Evolutionary conservation across 2,797 vertebrate species (phyloP).

Genomic region (Sebastes cheni): DNA sequence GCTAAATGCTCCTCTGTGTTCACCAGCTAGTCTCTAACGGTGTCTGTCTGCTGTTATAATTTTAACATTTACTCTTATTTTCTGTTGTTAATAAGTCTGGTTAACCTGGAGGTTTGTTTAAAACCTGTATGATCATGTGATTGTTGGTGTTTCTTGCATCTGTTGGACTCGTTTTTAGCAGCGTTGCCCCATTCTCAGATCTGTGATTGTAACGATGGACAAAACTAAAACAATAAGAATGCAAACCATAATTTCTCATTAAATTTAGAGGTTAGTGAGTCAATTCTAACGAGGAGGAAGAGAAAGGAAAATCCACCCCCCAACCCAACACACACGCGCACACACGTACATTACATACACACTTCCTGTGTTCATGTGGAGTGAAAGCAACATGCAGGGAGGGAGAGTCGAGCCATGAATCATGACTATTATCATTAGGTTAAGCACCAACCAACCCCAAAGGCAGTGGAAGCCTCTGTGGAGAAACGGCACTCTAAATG

Average conservation of each 20-base stretch:
- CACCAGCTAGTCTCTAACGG: background rate
- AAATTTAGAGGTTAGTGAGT: background rate
- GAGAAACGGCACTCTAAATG: conserved; percentile 80
- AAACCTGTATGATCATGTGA: background rate
- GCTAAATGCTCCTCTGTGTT: background rate
- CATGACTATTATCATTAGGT: conserved; percentile 86
- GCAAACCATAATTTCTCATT: background rate
- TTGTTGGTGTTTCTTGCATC: background rate
- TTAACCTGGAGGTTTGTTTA: background rate
- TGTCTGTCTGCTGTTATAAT: background rate
- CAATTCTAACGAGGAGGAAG: background rate
- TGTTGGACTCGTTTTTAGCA: background rate
- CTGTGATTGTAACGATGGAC: background rate
- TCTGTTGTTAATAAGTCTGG: background rate
- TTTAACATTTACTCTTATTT: background rate
- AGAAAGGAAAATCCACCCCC: background rate
- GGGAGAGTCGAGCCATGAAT: conserved; percentile 83
- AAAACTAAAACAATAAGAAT: background rate
- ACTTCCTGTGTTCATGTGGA: conserved; percentile 50
- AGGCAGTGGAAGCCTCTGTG: conserved; percentile 77
- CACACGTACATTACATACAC: conserved; percentile 7
- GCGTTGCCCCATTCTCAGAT: background rate
- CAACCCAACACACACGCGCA: background rate
- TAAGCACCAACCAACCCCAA: conserved; percentile 83
- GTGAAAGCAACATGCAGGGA: conserved; percentile 70